A percentile compares a stretch with the other conserved stretches of the same genome.
Evolutionary conservation across 2,797 vertebrate species (phyloP).

Genomic region (Notolabrus celidotus): DNA sequence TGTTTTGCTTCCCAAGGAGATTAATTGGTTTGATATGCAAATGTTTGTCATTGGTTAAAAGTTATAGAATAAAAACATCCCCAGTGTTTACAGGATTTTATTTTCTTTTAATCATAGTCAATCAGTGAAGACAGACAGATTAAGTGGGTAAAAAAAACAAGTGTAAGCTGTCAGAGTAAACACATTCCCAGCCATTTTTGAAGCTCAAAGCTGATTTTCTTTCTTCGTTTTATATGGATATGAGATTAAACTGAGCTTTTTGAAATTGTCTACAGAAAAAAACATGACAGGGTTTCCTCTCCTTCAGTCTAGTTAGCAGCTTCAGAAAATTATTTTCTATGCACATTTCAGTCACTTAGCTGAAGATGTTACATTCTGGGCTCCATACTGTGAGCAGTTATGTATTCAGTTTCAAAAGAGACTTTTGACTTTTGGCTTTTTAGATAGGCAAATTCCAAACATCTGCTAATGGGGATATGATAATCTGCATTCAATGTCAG

Average conservation of each 20-base stretch:
- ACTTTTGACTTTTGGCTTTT: not conserved
- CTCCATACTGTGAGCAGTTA: constrained; percentile 6
- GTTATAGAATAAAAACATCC: constrained; percentile 34
- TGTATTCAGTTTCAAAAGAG: constrained; percentile 27
- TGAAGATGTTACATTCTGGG: constrained; percentile 39
- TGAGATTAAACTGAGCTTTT: constrained; percentile 53
- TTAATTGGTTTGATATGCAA: constrained; percentile 46
- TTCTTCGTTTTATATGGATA: constrained; percentile 46
- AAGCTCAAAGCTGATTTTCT: constrained; percentile 22
- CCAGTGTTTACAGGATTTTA: not conserved
- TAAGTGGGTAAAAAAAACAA: constrained; percentile 37
- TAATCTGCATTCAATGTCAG: constrained; percentile 9
- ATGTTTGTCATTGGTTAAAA: constrained; percentile 27
- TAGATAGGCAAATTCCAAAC: constrained; percentile 7
- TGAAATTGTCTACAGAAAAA: constrained; percentile 60
- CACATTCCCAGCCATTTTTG: constrained; percentile 42
- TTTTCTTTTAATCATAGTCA: constrained; percentile 1
- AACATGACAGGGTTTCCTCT: constrained; percentile 59
- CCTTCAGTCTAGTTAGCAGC: constrained; percentile 44
- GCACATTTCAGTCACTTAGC: constrained; percentile 44
- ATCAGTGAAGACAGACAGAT: constrained; percentile 3
- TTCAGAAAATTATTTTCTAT: constrained; percentile 58
- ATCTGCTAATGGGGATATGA: constrained; percentile 29
- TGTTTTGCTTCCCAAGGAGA: constrained; percentile 38
- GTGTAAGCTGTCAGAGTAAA: constrained; percentile 14